A percentile compares a stretch with the other conserved stretches of the same genome.
Conservation (phyloP, 1,140 invertebrate species). For the Oncopeltus fasciatus region DNA sequence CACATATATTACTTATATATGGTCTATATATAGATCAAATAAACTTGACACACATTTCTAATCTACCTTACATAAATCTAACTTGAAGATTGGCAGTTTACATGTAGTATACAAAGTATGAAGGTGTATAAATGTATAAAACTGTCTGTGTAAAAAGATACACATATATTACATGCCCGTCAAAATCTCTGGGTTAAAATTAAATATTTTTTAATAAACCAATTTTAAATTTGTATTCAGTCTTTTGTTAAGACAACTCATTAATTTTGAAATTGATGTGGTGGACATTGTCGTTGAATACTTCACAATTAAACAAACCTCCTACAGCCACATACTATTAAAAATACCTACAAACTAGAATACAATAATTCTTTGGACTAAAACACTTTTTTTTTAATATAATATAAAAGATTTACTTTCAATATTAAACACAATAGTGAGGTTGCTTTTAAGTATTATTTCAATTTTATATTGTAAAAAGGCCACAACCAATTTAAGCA, state of each 20-base stretch:
- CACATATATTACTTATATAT: neutral
- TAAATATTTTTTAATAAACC: too few species aligned
- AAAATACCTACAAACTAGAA: neutral
- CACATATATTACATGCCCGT: neutral
- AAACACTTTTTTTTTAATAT: neutral
- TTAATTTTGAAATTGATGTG: too few species aligned
- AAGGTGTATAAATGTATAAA: conserved; percentile 6
- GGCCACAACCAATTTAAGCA: conserved; percentile 6
- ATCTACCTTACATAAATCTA: neutral
- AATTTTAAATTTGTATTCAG: too few species aligned
- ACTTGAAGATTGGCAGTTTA: neutral
- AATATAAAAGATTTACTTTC: neutral
- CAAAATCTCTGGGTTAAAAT: neutral
- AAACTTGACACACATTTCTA: neutral
- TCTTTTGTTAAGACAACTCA: too few species aligned
- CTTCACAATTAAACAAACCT: too few species aligned
- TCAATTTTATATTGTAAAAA: neutral
- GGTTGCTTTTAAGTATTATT: neutral
- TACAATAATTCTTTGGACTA: conserved; percentile 4
- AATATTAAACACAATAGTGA: neutral
- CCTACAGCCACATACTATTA: conserved; percentile 6
- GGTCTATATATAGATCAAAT: conserved; percentile 1
- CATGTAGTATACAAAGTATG: conserved; percentile 5
- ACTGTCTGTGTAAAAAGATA: conserved; percentile 3
- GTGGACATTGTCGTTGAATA: too few species aligned